Evolutionary conservation across 2,113 vertebrate genomes (phyloP), one percentile per base, ranked within the genome.

Genomic region (Laticauda colubrina): DNA sequence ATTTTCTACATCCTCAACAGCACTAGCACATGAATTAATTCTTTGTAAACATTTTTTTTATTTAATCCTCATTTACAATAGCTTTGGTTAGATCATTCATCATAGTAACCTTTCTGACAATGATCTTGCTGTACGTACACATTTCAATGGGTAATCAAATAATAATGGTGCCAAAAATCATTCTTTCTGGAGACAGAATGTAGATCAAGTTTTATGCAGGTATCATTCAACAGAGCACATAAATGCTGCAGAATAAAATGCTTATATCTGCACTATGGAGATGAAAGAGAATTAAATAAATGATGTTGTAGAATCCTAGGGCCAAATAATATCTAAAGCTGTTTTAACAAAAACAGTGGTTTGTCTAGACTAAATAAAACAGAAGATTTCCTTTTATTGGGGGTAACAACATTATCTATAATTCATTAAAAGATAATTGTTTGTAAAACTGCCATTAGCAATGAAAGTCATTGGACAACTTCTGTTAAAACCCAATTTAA

Each of bases 371-470:
- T 87, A 24, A 92, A 23, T 54, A 64, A 54, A 23, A 64, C n/a
- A 64, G 5, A 29, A 26, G 88, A 39, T 56, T 87, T 86, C 18
- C 81, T 86, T 91, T 59, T 45, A 56, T 56, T 92, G 61, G 61
- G 24, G 34, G 53, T 56, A 89, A 88, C 87, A 89, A 88, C 87
- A 43, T 56, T 92, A 88, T 39, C 86, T 92, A 88, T 9, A 89
- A 69, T 57, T 53, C n/a, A 18, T 59, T 69, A 3, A 54, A 75
- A 89, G 91, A 92, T 75, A 92, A 75, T 88, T 92, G 91, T 92
- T 92, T 75, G 61, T 81, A 57, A 89, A 56, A 81, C 21, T 55
- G 61, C 61, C 24, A 29, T 89, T 48, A n/a, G 91, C n/a, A 4
- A 14, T 54, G 29, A 39, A 88, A 92, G 57, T 43, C 48, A 39